A percentile compares a stretch with the other conserved stretches of the same genome.
phyloP scores from a whole-genome alignment of 2,113 vertebrate genomes.

The Cettia cetti region DNA sequence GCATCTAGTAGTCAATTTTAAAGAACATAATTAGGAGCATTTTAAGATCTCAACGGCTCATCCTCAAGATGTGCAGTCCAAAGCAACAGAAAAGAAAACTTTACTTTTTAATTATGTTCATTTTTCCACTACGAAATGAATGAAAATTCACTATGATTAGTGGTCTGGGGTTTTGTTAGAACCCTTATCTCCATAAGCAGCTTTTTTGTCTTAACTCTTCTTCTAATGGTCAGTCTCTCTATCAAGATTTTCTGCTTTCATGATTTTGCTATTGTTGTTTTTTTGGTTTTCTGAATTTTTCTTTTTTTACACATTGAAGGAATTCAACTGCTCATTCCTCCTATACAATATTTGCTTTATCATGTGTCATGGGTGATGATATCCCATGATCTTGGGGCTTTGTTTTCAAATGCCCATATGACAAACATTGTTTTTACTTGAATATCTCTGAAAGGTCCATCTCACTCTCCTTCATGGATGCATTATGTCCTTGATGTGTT shows the following conservation, averaged over 20 bases:
- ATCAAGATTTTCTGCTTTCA: background rate
- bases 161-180: background rate
- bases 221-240: background rate
- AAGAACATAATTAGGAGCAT: background rate
- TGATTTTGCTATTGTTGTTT: background rate
- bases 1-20: background rate
- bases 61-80: background rate
- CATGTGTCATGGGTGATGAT: background rate
- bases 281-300: background rate
- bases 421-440: background rate
- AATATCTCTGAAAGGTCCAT: background rate
- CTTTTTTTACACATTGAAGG: background rate
- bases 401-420: background rate
- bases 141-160: background rate
- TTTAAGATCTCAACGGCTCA: background rate
- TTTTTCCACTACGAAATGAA: background rate
- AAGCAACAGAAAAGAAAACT: background rate
- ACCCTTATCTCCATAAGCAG: background rate
- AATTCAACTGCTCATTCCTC: background rate
- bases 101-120: constrained; percentile 5
- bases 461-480: background rate
- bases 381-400: background rate
- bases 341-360: background rate
- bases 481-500: background rate
- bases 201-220: background rate